Evolutionary conservation across 1,140 invertebrate genomes (phyloP).

Genomic region (Araneus ventricosus): DNA sequence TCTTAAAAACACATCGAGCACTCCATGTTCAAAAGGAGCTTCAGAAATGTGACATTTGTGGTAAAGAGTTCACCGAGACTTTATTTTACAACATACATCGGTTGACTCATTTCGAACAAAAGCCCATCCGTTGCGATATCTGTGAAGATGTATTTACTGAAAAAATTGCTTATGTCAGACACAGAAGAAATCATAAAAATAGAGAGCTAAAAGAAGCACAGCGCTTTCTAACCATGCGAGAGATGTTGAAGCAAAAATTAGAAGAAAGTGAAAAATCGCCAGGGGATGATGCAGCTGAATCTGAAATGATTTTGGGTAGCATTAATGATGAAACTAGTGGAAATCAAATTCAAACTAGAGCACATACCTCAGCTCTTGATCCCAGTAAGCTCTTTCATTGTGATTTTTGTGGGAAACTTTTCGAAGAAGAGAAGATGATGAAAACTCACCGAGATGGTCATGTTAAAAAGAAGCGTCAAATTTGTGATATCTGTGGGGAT

Average conservation of each 20-base stretch:
- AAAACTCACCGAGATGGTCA: conserved; percentile 18
- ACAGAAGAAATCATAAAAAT: conserved; percentile 26
- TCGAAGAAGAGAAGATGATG: neutral
- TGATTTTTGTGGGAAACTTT: conserved; percentile 46
- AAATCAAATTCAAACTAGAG: neutral
- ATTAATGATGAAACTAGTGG: conserved; percentile 32
- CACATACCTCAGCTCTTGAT: neutral
- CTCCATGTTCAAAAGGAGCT: conserved; percentile 32
- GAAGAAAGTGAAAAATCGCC: neutral
- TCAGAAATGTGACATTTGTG: conserved; percentile 50
- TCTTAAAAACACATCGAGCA: neutral
- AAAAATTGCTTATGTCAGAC: conserved; percentile 19
- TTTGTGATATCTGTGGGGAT: conserved; percentile 40
- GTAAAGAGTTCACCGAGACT: conserved; percentile 9
- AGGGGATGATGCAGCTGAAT: neutral
- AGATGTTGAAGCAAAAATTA: conserved; percentile 28
- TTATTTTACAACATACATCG: conserved; percentile 50
- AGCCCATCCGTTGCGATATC: conserved; percentile 42
- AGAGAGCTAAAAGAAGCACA: neutral
- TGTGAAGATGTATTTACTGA: conserved; percentile 46
- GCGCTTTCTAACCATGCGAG: conserved; percentile 27
- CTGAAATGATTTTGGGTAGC: neutral
- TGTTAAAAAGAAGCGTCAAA: conserved; percentile 20
- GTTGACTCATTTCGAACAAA: conserved; percentile 43
- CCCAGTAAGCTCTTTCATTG: conserved; percentile 25